Evolutionary conservation across 2,113 vertebrate genomes (phyloP).

Genomic region (Myotis yumanensis): DNA sequence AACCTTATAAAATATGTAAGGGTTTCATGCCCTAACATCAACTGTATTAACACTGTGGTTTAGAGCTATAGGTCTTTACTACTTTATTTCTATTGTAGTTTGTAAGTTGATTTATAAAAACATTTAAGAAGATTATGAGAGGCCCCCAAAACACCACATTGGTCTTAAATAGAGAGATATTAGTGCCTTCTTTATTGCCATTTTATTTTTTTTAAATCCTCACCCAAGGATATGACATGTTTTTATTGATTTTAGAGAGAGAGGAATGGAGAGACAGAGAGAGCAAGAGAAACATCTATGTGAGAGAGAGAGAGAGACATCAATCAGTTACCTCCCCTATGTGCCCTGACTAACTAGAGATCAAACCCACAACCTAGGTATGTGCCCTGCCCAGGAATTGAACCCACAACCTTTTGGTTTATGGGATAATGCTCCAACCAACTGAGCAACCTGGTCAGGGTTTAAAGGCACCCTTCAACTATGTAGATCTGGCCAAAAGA

Average conservation of each 20-base stretch:
- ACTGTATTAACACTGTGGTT: background rate
- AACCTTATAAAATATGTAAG: background rate
- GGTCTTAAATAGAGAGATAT: background rate
- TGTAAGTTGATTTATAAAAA: background rate
- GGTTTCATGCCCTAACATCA: background rate
- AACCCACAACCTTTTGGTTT: background rate
- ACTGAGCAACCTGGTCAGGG: background rate
- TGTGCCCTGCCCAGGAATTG: background rate
- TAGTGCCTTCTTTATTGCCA: background rate
- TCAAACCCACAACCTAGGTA: background rate
- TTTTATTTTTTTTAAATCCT: background rate
- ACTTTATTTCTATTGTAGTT: background rate
- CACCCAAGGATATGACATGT: background rate
- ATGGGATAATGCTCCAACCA: background rate
- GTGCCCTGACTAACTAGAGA: background rate
- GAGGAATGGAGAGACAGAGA: background rate
- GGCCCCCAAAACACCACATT: background rate
- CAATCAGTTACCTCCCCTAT: background rate
- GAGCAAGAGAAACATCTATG: background rate
- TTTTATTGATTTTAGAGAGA: background rate
- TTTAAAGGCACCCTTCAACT: background rate
- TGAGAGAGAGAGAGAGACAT: background rate
- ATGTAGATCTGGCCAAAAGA: background rate
- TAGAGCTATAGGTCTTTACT: background rate
- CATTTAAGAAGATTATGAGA: background rate